Conservation (phyloP, 2,113 vertebrate genomes). For the Felis catus region DNA sequence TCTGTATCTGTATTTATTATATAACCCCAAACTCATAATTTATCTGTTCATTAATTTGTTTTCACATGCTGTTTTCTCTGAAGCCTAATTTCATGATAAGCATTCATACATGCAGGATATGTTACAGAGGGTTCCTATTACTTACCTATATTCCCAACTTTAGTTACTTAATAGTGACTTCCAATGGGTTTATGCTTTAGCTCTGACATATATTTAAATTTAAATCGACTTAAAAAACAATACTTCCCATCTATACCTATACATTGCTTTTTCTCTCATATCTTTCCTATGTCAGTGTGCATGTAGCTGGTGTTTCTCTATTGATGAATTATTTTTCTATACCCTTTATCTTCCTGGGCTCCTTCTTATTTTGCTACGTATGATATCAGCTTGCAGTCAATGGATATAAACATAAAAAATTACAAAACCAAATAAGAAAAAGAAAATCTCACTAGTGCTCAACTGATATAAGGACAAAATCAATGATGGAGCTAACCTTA, state of each 20-base stretch:
- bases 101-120: neutral
- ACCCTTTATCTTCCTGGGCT: neutral
- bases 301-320: neutral
- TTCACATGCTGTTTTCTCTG: neutral
- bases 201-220: neutral
- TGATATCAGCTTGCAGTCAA: neutral
- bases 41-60: neutral
- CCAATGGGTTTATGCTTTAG: neutral
- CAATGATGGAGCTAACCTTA: neutral
- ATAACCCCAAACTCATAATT: neutral
- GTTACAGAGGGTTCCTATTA: neutral
- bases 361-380: neutral
- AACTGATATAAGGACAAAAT: neutral
- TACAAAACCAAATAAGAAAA: neutral
- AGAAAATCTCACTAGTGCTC: neutral
- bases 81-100: neutral
- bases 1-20: neutral
- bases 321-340: neutral
- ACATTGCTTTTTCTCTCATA: neutral
- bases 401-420: neutral
- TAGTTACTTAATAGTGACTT: neutral
- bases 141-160: neutral
- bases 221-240: neutral
- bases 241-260: neutral
- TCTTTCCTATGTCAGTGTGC: neutral